phyloP scores from a whole-genome alignment of 2,113 vertebrate genomes.

The Podocnemis expansa region DNA sequence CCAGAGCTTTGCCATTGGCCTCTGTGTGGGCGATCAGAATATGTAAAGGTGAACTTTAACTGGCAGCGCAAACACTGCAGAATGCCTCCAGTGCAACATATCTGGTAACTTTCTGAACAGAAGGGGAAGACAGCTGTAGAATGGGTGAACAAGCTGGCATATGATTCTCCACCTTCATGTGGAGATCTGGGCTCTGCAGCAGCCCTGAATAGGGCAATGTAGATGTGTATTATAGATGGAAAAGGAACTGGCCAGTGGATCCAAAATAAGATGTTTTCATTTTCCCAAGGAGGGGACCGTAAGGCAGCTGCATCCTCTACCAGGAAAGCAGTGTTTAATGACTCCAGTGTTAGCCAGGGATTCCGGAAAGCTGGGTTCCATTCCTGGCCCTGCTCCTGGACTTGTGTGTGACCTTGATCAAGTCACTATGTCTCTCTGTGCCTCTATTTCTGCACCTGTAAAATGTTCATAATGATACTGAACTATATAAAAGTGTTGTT shows the following conservation, averaged over 20 bases:
- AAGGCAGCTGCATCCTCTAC: not conserved
- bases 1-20: conserved; percentile 2
- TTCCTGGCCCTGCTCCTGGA: not conserved
- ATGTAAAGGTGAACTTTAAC: not conserved
- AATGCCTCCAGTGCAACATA: not conserved
- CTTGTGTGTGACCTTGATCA: not conserved
- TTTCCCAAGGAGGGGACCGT: rapidly evolving
- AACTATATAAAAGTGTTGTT: not conserved
- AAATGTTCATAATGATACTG: not conserved
- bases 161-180: not conserved
- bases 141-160: not conserved
- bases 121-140: not conserved
- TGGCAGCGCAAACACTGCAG: not conserved
- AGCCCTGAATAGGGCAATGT: not conserved
- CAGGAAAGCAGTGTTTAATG: not conserved
- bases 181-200: not conserved
- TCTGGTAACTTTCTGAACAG: not conserved
- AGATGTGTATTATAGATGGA: not conserved
- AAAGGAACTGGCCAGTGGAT: not conserved
- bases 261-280: not conserved
- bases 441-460: not conserved
- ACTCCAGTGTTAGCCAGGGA: not conserved
- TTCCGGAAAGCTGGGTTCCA: not conserved
- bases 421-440: not conserved
- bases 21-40: not conserved